phyloP scores from a whole-genome alignment of 2,888 invertebrate species.

The Macrostomum cliftonense region DNA sequence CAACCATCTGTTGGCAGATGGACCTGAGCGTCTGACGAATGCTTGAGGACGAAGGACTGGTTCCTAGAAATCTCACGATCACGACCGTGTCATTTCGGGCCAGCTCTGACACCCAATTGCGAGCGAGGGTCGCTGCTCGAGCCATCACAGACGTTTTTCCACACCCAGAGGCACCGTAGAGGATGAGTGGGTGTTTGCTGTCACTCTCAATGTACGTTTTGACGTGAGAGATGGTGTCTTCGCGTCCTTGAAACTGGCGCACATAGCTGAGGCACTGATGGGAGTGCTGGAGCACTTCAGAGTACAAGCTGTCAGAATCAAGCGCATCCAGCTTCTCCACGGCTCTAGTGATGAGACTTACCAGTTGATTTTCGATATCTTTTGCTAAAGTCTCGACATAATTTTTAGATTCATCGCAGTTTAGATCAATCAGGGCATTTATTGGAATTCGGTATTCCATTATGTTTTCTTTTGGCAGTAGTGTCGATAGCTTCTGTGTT shows the following conservation, averaged over 20 bases:
- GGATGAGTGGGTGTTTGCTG: conserved; percentile 12
- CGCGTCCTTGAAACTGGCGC: conserved; percentile 14
- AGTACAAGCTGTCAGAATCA: too few relatives aligned
- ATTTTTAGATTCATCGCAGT: too few relatives aligned
- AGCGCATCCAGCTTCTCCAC: too few relatives aligned
- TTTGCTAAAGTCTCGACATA: too few relatives aligned
- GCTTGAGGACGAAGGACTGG: conserved; percentile 16
- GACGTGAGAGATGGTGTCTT: too few relatives aligned
- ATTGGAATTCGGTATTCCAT: too few relatives aligned
- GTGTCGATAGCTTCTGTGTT: too few relatives aligned
- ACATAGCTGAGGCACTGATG: conserved; percentile 10
- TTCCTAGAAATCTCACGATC: conserved; percentile 17
- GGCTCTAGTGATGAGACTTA: too few relatives aligned
- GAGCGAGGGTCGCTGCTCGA: conserved; percentile 14
- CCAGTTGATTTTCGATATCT: too few relatives aligned
- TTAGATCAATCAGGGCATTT: too few relatives aligned
- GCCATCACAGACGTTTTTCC: conserved; percentile 19
- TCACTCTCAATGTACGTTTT: too few relatives aligned
- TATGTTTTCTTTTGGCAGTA: too few relatives aligned
- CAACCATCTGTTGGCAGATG: conserved; percentile 18
- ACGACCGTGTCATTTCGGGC: conserved; percentile 9
- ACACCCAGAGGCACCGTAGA: conserved; percentile 16
- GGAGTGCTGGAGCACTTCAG: conserved; percentile 17
- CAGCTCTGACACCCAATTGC: conserved; percentile 12
- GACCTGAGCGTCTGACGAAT: conserved; percentile 15